Evolutionary conservation across 2,888 invertebrate species (phyloP).

Genomic region (Aphidius colemani): DNA sequence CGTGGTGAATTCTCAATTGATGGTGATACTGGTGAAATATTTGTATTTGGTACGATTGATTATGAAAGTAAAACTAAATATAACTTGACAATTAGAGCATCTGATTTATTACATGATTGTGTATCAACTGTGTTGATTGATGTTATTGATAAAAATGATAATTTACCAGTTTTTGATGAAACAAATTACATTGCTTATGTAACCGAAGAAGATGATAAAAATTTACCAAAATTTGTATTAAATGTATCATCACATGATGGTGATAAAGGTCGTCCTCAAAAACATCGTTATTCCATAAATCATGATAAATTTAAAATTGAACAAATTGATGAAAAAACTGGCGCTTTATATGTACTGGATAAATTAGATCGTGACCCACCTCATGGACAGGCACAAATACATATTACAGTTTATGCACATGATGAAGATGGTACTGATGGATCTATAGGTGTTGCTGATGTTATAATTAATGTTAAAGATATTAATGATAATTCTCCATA

Average conservation of each 20-base stretch:
- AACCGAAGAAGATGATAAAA: constrained; percentile 93
- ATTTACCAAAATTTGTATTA: constrained; percentile 89
- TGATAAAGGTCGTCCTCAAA: constrained; percentile 91
- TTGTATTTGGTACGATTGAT: constrained; percentile 95
- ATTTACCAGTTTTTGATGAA: constrained; percentile 94
- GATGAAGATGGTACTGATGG: constrained; percentile 91
- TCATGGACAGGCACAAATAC: constrained; percentile 93
- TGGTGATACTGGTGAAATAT: constrained; percentile 98
- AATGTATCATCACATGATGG: constrained; percentile 92
- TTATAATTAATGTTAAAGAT: constrained; percentile 95
- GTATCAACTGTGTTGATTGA: constrained; percentile 96
- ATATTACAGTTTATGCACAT: constrained; percentile 94
- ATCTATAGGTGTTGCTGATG: constrained; percentile 94
- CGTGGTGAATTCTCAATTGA: constrained; percentile 97
- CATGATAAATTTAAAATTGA: constrained; percentile 97
- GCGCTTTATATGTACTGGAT: constrained; percentile 82
- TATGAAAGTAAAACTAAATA: constrained; percentile 93
- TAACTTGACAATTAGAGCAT: constrained; percentile 91
- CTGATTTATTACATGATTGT: constrained; percentile 90
- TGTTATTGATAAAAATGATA: constrained; percentile 98
- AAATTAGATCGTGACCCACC: constrained; percentile 88
- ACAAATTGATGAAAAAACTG: constrained; percentile 93
- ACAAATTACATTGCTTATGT: constrained; percentile 95
- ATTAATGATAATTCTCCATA: constrained; percentile 97
- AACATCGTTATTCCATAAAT: constrained; percentile 93